Evolutionary conservation across 2,113 vertebrate species (phyloP), one percentile per base, ranked within the genome.

Genomic region (Myotis davidii): DNA sequence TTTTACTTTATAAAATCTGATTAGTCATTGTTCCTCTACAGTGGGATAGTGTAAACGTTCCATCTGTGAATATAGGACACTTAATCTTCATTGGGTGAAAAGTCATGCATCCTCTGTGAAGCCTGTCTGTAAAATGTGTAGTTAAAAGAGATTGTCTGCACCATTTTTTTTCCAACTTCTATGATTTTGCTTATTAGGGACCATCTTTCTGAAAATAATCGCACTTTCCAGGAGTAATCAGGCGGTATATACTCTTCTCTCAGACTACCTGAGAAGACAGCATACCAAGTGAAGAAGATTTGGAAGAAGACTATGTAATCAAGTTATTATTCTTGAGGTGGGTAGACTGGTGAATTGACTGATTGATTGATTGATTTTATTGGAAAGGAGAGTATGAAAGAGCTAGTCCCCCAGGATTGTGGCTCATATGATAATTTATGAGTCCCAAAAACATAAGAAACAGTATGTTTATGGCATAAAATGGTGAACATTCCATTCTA

Each of bases 171-270:
- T 32, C 72, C 42, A 48, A 64, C 16, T 27, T 56, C 27, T 78
- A 65, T 95, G 54, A 32, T 39, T 45, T 74, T 50, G 18, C 74
- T 59, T 69, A n/a, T 77, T 83, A 82, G 11, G 14, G 17, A 61
- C 16, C 14, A 42, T 82, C 48, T 65, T 85, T 95, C 25, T 74
- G 42, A 91, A 87, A 93, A 92, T 3, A 52, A 25, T 42, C 48
- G 83, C 32, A 87, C 50, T 91, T 97, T 61, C 73, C 56, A 74
- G 84, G 50, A 93, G 3, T 91, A 59, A 59, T 72, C 32, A 54
- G 7, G 48, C 50, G n/a, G 17, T 50, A 17, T 42, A 17, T 65
- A n/a, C 18, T 76, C n/a, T 34, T 74, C 65, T 70, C 45, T 92
- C 56, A 50, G 45, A 29, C 21, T 82, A 59, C n/a, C 34, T 73